phyloP scores from a whole-genome alignment of 2,113 vertebrate species.

The Peromyscus californicus region DNA sequence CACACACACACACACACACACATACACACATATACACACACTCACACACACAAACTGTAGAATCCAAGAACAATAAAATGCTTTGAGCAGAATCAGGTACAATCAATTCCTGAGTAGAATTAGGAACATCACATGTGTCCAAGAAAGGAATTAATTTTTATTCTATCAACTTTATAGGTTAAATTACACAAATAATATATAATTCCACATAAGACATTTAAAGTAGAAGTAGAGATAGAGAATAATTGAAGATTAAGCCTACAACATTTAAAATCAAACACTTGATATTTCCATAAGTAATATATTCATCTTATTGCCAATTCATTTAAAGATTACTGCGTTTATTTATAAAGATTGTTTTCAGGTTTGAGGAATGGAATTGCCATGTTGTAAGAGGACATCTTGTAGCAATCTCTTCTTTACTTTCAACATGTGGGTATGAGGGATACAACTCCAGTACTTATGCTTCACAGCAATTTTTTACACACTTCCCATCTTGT shows the following conservation, averaged over 20 bases:
- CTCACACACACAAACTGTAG: no score
- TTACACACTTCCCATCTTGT: not conserved
- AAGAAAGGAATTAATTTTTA: not conserved
- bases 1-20: not conserved
- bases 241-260: not conserved
- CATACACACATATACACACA: not conserved
- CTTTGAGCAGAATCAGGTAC: not conserved
- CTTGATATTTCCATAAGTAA: not conserved
- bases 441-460: not conserved
- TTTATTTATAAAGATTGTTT: not conserved
- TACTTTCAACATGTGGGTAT: not conserved
- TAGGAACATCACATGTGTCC: not conserved
- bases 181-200: not conserved
- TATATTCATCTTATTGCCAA: not conserved
- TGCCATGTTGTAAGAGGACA: not conserved
- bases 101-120: not conserved
- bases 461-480: not conserved
- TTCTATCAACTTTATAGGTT: not conserved
- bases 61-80: not conserved
- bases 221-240: not conserved
- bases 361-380: not conserved
- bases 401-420: not conserved
- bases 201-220: not conserved
- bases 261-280: not conserved
- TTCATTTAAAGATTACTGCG: not conserved